Conservation (phyloP, 2,888 invertebrate species). For the Chrysopilus asiliformis region DNA sequence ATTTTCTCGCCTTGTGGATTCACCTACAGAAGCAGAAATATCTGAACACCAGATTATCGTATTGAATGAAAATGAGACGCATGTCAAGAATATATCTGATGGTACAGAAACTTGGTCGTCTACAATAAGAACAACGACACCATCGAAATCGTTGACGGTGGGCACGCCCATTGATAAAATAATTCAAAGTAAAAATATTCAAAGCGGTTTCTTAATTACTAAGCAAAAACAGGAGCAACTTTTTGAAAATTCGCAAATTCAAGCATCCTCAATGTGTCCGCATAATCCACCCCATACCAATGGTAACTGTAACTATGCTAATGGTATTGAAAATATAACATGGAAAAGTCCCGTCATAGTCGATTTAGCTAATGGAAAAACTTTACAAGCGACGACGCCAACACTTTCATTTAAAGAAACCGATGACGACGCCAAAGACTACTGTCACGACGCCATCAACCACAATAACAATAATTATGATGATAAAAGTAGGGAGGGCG, state of each 20-base stretch:
- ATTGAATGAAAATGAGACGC: too few relatives aligned
- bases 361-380: slow-evolving; percentile 11
- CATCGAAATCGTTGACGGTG: slow-evolving; percentile 5
- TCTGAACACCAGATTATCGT: too few relatives aligned
- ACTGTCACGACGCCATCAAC: slow-evolving; percentile 3
- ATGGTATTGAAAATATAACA: too few relatives aligned
- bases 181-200: slow-evolving; percentile 18
- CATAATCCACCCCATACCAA: background rate
- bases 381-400: background rate
- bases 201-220: slow-evolving; percentile 18
- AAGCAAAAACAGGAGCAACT: slow-evolving; percentile 19
- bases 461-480: background rate
- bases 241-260: slow-evolving; percentile 5
- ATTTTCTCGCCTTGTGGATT: too few relatives aligned
- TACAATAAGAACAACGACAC: too few relatives aligned
- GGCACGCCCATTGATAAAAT: slow-evolving; percentile 18
- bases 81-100: too few relatives aligned
- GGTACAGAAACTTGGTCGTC: too few relatives aligned
- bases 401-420: background rate
- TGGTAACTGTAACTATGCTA: background rate
- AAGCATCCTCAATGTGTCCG: background rate
- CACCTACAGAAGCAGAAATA: too few relatives aligned
- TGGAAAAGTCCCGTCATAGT: slow-evolving; percentile 5
- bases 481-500: too few relatives aligned
- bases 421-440: slow-evolving; percentile 2